These are phyloP conservation scores for Pontoporia blainvillei DNA, from an alignment of 2,113 vertebrate genomes.

Conservation along the genomic window DNA sequence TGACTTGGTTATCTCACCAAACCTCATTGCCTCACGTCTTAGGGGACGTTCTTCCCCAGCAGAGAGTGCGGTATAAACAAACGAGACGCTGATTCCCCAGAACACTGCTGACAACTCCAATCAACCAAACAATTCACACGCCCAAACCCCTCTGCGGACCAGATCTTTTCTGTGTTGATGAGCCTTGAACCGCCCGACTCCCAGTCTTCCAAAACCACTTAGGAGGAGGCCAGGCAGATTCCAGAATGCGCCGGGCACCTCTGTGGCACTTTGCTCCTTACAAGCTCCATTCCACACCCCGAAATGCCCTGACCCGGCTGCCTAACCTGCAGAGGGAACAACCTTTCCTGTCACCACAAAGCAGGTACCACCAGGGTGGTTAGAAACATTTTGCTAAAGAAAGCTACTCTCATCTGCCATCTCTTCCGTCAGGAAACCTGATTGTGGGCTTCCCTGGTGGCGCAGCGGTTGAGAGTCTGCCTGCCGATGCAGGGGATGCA, in stretches of 20 bases:
- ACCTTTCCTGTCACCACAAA: not conserved
- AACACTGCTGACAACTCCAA: not conserved
- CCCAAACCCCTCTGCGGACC: not conserved
- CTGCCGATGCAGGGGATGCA: too few species aligned
- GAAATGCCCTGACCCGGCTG: not conserved
- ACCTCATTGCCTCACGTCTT: not conserved
- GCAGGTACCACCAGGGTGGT: not conserved
- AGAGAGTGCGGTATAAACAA: not conserved
- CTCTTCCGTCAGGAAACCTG: not conserved
- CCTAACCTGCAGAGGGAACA: not conserved
- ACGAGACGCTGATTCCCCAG: not conserved
- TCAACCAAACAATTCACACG: not conserved
- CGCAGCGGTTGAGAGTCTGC: too few species aligned
- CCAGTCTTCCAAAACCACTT: not conserved
- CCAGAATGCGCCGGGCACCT: not conserved
- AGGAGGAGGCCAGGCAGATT: not conserved
- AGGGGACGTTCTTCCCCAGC: not conserved
- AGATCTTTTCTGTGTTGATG: not conserved
- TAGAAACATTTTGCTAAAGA: not conserved
- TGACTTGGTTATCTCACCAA: not conserved
- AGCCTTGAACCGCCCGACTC: not conserved
- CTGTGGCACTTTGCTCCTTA: not conserved
- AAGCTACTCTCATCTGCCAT: not conserved
- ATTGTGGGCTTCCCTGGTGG: too few species aligned
- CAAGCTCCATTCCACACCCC: not conserved